phyloP scores from a whole-genome alignment of 2,797 vertebrate genomes.

The Xiphorhynchus erythropygius region DNA sequence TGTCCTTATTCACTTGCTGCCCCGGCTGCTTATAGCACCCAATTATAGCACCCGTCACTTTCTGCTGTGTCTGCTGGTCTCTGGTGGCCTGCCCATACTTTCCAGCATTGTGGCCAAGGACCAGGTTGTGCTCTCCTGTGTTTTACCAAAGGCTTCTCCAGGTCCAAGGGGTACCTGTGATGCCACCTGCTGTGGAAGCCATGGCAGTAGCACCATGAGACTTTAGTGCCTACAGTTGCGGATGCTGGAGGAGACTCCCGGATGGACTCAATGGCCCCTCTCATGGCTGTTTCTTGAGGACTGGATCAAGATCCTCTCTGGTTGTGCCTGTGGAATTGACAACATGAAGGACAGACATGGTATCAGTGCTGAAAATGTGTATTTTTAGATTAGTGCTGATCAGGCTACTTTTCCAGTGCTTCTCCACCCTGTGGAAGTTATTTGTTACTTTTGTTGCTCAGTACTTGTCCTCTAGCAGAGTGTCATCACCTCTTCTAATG shows the following conservation, averaged over 20 bases:
- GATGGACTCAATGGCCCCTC: background rate
- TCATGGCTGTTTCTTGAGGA: background rate
- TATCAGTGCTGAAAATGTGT: background rate
- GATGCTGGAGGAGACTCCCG: background rate
- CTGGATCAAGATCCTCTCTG: background rate
- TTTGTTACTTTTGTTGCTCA: constrained; percentile 37
- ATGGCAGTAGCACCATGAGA: background rate
- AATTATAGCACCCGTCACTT: background rate
- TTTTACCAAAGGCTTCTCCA: background rate
- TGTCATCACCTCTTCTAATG: constrained; percentile 48
- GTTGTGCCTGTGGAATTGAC: background rate
- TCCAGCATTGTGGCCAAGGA: background rate
- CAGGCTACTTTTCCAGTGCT: background rate
- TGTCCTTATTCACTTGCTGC: background rate
- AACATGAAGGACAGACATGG: background rate
- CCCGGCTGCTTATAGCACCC: rapidly evolving
- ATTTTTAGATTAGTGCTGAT: constrained; percentile 36
- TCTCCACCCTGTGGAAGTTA: constrained; percentile 1
- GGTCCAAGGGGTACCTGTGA: background rate
- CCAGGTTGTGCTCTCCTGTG: background rate
- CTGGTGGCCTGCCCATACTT: background rate
- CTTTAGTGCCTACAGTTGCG: background rate
- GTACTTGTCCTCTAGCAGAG: constrained; percentile 13
- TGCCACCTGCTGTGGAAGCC: background rate
- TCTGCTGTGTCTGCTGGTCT: background rate